Conservation (phyloP, 2,888 invertebrate species). For the Epistrophe eligans region DNA sequence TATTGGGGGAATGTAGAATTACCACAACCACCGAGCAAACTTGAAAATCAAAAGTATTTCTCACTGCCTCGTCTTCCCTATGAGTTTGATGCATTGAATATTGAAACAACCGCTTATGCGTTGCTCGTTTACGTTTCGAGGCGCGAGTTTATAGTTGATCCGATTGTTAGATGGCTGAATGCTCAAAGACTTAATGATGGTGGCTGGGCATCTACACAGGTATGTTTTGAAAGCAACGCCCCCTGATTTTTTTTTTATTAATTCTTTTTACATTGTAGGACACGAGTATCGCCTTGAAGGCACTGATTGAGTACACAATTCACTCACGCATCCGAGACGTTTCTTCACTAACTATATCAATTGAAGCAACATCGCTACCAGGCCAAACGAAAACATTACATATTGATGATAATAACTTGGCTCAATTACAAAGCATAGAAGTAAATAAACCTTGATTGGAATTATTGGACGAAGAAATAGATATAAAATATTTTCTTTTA, state of each 20-base stretch:
- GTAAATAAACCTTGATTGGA: constrained; percentile 82
- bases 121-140: constrained; percentile 94
- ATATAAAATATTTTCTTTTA: constrained; percentile 79
- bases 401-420: constrained; percentile 91
- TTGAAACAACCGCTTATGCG: constrained; percentile 96
- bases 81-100: constrained; percentile 94
- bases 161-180: constrained; percentile 96
- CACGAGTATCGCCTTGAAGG: constrained; percentile 94
- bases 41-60: constrained; percentile 96
- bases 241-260: constrained; percentile 78
- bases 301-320: constrained; percentile 94
- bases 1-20: constrained; percentile 94
- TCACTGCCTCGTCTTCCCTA: constrained; percentile 94
- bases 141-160: constrained; percentile 91
- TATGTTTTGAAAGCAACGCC: constrained; percentile 11
- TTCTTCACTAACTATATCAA: constrained; percentile 89
- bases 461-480: not conserved
- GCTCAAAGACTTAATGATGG: constrained; percentile 93
- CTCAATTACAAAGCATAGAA: constrained; percentile 90
- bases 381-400: constrained; percentile 88
- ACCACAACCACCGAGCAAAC: constrained; percentile 92
- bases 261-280: constrained; percentile 85
- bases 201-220: constrained; percentile 94
- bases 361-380: constrained; percentile 93
- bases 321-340: constrained; percentile 94